Base-by-base conservation (phyloP, 2,113 vertebrate genomes). In the Oreotrochilus melanogaster region DNA sequence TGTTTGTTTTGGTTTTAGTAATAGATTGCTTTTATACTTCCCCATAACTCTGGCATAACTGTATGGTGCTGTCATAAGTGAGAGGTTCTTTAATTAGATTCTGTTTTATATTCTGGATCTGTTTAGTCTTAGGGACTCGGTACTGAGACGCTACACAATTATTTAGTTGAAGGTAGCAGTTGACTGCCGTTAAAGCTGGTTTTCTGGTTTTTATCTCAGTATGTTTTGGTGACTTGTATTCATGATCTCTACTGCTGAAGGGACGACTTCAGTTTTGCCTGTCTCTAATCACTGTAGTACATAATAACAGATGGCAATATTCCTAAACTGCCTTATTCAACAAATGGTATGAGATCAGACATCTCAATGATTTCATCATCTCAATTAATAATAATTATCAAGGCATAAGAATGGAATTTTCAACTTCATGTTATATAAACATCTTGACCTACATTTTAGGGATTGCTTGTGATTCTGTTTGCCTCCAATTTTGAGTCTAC, bases 281-380 rank as follows among this genome's bases (percentile, higher is more conserved):
- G 66, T 82, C 80, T 91, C 42, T 86, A 45, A 67, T 83, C 48
- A 53, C 57, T 85, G 61, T 75, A 86, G 37, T 89, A 64, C 37
- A 83, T 90, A 93, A 91, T 53, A 95, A 78, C 73, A 91, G 80
- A 93, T 85, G 80, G 48, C n/a, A 80, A 45, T 81, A 89, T 71
- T 95, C 62, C 70, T 85, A 67, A 92, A 92, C 45, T 69, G 24
- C 19, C 42, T 87, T 87, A 54, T 75, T 85, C 74, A 95, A 78
- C 69, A 89, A 95, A 91, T 69, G 27, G 24, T 53, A 89, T 78
- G 50, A 91, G 53, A 87, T 31, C 43, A 86, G 25, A 51, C 31
- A 72, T 64, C 60, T 92, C 47, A 93, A 51, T 50, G 16, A 84
- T 74, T 95, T 69, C n/a, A 81, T 84, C 64, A 71, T 84, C 35